Evolutionary conservation across 2,797 vertebrate genomes (phyloP).

Genomic region (Spinus olivaceus): DNA sequence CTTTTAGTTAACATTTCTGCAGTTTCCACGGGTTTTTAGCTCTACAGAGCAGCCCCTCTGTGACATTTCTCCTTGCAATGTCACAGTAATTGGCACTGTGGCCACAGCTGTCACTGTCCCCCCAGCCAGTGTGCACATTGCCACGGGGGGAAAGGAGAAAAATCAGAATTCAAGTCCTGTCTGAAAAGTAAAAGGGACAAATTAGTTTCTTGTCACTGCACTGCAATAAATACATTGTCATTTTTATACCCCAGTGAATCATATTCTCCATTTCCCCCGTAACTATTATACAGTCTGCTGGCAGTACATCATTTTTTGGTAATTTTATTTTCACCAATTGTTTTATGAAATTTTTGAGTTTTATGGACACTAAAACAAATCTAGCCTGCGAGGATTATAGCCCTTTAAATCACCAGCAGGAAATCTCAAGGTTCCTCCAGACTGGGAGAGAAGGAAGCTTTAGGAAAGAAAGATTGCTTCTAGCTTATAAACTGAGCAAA

Average conservation of each 20-base stretch:
- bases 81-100: accelerated
- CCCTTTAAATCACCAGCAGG: slow-evolving; percentile 96
- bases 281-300: slow-evolving; percentile 85
- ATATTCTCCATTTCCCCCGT: slow-evolving; percentile 81
- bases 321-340: slow-evolving; percentile 86
- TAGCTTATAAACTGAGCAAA: slow-evolving; percentile 99
- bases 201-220: slow-evolving; percentile 80
- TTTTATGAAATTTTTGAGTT: slow-evolving; percentile 86
- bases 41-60: neutral
- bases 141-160: slow-evolving; percentile 48
- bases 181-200: slow-evolving; percentile 82
- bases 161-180: slow-evolving; percentile 75
- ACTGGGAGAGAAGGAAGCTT: slow-evolving; percentile 97
- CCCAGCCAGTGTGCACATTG: neutral
- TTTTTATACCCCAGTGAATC: slow-evolving; percentile 82
- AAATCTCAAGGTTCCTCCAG: slow-evolving; percentile 99
- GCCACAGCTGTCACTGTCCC: neutral
- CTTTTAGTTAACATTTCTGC: neutral
- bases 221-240: slow-evolving; percentile 84
- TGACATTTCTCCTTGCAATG: neutral
- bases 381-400: slow-evolving; percentile 89
- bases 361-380: slow-evolving; percentile 87
- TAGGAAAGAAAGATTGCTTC: slow-evolving; percentile 96
- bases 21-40: neutral
- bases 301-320: slow-evolving; percentile 84